phyloP scores from a whole-genome alignment of 2,888 invertebrate species.

The Antitype chi region DNA sequence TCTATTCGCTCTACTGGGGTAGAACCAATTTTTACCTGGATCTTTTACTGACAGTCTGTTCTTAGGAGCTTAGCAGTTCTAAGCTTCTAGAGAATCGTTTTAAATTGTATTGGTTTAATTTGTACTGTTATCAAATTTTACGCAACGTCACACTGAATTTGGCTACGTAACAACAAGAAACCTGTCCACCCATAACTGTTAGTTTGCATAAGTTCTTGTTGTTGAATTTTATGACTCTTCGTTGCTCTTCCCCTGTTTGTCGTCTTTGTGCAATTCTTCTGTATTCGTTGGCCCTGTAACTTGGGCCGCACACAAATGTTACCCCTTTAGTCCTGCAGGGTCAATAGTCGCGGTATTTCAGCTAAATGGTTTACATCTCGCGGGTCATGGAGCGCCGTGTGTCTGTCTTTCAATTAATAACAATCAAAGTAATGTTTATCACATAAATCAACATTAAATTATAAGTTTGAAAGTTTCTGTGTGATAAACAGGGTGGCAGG shows the following conservation, averaged over 20 bases:
- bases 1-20: neutral
- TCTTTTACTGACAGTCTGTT: neutral
- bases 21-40: too few species aligned
- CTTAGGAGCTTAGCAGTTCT: neutral
- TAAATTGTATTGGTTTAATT: too few species aligned
- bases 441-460: slow-evolving; percentile 81
- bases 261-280: too few species aligned
- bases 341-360: slow-evolving; percentile 70
- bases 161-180: too few species aligned
- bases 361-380: slow-evolving; percentile 68
- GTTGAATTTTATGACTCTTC: too few species aligned
- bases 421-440: slow-evolving; percentile 79
- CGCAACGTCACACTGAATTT: neutral
- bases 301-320: slow-evolving; percentile 61
- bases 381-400: slow-evolving; percentile 51
- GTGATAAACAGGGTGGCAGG: neutral
- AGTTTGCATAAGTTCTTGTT: too few species aligned
- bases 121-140: neutral
- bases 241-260: too few species aligned
- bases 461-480: slow-evolving; percentile 60
- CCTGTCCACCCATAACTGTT: too few species aligned
- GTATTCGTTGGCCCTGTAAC: slow-evolving; percentile 1
- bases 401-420: slow-evolving; percentile 82
- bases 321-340: slow-evolving; percentile 72
- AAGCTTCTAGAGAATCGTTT: too few species aligned